Percentiles rank a stretch among this genome's conserved stretches.
Conservation (phyloP, 2,113 vertebrate species). For the Balaeniceps rex region DNA sequence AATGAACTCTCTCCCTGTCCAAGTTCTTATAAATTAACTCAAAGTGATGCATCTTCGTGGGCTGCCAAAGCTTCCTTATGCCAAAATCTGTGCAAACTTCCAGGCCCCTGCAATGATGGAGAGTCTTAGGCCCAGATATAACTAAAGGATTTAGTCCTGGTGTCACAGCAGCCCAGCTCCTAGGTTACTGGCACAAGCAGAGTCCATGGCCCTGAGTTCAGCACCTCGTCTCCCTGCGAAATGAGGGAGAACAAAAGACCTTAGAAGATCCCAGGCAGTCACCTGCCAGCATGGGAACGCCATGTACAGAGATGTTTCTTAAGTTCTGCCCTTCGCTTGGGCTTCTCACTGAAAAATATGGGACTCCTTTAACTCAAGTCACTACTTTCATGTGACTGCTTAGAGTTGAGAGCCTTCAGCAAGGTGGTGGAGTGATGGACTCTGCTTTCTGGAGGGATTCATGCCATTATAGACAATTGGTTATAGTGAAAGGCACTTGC, state of each 20-base stretch:
- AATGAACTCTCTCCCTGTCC: constrained; percentile 71
- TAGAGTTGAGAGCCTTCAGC: neutral
- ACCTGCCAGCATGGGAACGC: neutral
- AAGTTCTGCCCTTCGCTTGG: neutral
- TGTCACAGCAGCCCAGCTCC: neutral
- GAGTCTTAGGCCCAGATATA: neutral
- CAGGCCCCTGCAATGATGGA: neutral
- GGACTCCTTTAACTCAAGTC: neutral
- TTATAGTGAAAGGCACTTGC: neutral
- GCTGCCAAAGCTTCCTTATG: constrained; percentile 22
- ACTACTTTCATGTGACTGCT: neutral
- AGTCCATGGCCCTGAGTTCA: neutral
- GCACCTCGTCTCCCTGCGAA: neutral
- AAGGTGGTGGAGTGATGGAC: neutral
- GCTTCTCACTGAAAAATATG: neutral
- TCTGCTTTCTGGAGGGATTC: neutral
- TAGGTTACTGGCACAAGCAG: neutral
- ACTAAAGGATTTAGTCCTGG: neutral
- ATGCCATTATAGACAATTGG: neutral
- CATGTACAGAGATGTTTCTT: neutral
- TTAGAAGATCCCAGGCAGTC: neutral
- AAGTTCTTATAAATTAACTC: constrained; percentile 73
- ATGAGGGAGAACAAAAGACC: neutral
- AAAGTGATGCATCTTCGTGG: constrained; percentile 50
- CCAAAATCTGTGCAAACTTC: constrained; percentile 21